Evolutionary conservation across 2,888 invertebrate genomes (phyloP).

Genomic region (Scrobipalpa atriplicella): DNA sequence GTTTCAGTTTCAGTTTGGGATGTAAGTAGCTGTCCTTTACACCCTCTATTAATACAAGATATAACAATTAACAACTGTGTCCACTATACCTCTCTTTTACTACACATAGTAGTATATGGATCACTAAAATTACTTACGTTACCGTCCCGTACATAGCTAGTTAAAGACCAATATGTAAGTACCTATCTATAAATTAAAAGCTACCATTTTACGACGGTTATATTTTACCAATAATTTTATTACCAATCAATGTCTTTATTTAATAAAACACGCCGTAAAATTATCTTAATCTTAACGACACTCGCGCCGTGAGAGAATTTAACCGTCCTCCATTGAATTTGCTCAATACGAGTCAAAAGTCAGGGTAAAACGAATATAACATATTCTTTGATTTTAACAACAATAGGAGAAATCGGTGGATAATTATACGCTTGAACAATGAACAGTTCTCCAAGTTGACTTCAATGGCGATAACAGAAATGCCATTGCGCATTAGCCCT

Average conservation of each 20-base stretch:
- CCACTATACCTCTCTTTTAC: too few relatives aligned
- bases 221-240: conserved; percentile 17
- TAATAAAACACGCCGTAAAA: conserved; percentile 5
- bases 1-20: too few relatives aligned
- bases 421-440: conserved; percentile 80
- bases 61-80: too few relatives aligned
- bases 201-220: conserved; percentile 12
- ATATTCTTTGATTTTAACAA: conserved; percentile 79
- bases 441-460: conserved; percentile 61
- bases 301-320: conserved; percentile 77
- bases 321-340: conserved; percentile 75
- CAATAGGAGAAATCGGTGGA: conserved; percentile 71
- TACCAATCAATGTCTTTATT: neutral
- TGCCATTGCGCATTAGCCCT: conserved; percentile 67
- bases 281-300: conserved; percentile 33
- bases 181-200: neutral
- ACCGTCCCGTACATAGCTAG: neutral
- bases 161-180: neutral
- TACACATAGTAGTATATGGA: neutral
- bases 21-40: too few relatives aligned
- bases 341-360: conserved; percentile 76
- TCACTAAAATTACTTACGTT: too few relatives aligned
- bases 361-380: conserved; percentile 75
- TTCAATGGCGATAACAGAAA: conserved; percentile 73
- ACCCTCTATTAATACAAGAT: too few relatives aligned